Percentiles rank a stretch among this genome's conserved stretches.
Evolutionary conservation across 2,888 invertebrate species (phyloP).

Genomic region (Muschampia staudingeri): DNA sequence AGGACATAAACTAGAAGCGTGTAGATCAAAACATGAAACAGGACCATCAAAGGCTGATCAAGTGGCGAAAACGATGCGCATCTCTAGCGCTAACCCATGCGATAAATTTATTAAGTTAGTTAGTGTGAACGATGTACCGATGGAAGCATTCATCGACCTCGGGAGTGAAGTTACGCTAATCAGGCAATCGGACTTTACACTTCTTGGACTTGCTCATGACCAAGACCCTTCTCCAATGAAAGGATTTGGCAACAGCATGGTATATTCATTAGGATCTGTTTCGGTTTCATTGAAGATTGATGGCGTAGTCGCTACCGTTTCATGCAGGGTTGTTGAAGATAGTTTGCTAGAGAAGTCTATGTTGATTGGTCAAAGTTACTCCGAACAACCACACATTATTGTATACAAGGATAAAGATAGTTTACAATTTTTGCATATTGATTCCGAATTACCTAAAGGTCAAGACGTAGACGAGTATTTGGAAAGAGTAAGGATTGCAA

Average conservation of each 20-base stretch:
- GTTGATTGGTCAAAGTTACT: slow-evolving; percentile 61
- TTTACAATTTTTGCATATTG: slow-evolving; percentile 35
- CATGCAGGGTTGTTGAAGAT: slow-evolving; percentile 59
- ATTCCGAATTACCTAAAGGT: not conserved
- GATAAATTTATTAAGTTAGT: slow-evolving; percentile 7
- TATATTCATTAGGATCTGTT: slow-evolving; percentile 48
- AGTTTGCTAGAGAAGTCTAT: slow-evolving; percentile 57
- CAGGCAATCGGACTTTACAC: not conserved
- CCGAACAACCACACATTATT: slow-evolving; percentile 63
- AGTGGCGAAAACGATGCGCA: not conserved
- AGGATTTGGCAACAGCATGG: slow-evolving; percentile 62
- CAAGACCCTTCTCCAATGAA: slow-evolving; percentile 44
- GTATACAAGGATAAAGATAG: slow-evolving; percentile 56
- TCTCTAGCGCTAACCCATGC: not conserved
- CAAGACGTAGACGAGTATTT: too few relatives aligned
- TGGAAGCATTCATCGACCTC: slow-evolving; percentile 3
- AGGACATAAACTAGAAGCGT: slow-evolving; percentile 4
- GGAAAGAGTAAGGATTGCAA: too few relatives aligned
- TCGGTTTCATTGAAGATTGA: slow-evolving; percentile 47
- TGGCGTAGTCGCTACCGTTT: slow-evolving; percentile 51
- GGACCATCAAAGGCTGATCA: not conserved
- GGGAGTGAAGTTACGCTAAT: slow-evolving; percentile 23
- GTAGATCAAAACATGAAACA: not conserved
- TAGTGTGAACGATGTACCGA: not conserved
- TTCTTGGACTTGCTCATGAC: slow-evolving; percentile 50